Conservation (phyloP, 2,888 invertebrate species). For the Strigamia transsilvanica region DNA sequence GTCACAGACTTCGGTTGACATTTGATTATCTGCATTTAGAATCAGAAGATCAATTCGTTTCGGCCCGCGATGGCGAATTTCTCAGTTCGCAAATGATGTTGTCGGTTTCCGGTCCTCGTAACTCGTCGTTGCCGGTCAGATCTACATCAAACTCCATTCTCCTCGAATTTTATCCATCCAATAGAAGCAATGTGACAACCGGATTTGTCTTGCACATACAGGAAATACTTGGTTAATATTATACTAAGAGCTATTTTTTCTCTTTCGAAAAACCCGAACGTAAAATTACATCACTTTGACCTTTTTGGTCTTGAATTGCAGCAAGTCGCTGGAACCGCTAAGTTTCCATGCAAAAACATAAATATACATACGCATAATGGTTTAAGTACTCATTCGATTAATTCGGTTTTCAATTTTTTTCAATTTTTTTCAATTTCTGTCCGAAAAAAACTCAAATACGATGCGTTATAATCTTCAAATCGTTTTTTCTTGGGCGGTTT, state of each 20-base stretch:
- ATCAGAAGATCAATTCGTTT: conserved; percentile 32
- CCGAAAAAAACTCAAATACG: no score
- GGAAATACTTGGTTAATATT: conserved; percentile 29
- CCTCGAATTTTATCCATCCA: conserved; percentile 48
- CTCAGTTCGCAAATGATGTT: conserved; percentile 48
- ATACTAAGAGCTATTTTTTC: no score
- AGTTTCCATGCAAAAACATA: rapidly evolving
- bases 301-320: no score
- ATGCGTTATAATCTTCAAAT: no score
- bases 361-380: no score
- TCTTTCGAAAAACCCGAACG: no score
- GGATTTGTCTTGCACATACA: conserved; percentile 27
- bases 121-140: not conserved
- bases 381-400: no score
- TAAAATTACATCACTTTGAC: no score
- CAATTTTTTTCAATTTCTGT: no score
- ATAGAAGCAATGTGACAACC: conserved; percentile 8
- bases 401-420: no score
- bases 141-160: conserved; percentile 21
- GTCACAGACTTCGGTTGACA: conserved; percentile 34
- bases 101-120: not conserved
- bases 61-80: conserved; percentile 44
- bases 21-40: conserved; percentile 26
- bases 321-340: no score
- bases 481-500: no score